Conservation (phyloP, 2,888 invertebrate species). For the Xestia rhomboidea region DNA sequence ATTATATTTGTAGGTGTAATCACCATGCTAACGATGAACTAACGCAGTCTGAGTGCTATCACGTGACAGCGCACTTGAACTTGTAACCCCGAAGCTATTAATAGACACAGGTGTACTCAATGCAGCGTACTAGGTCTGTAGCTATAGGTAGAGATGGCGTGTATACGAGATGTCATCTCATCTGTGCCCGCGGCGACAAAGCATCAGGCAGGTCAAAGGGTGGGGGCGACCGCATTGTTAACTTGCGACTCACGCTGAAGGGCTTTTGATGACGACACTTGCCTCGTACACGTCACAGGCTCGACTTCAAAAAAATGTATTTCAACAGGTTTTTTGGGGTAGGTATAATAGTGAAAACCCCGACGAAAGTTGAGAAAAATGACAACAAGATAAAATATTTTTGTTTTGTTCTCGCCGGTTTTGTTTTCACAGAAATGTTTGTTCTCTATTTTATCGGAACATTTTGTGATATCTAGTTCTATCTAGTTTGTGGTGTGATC, state of each 20-base stretch:
- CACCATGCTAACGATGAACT: constrained; percentile 15
- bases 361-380: constrained; percentile 51
- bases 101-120: constrained; percentile 54
- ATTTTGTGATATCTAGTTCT: constrained; percentile 6
- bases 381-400: constrained; percentile 37
- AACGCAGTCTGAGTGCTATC: constrained; percentile 30
- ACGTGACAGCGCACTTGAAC: constrained; percentile 51
- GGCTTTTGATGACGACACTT: constrained; percentile 86
- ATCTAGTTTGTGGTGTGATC: constrained; percentile 10
- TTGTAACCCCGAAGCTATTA: constrained; percentile 59
- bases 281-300: constrained; percentile 70
- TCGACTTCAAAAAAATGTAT: constrained; percentile 70
- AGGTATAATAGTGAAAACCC: constrained; percentile 52
- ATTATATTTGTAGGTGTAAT: constrained; percentile 8
- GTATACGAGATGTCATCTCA: constrained; percentile 83
- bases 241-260: constrained; percentile 86
- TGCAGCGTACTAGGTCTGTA: constrained; percentile 36
- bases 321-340: constrained; percentile 69
- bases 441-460: constrained; percentile 12
- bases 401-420: constrained; percentile 18
- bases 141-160: constrained; percentile 58
- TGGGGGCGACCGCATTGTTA: constrained; percentile 87
- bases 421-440: constrained; percentile 7
- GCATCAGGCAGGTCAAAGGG: constrained; percentile 88
- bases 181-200: constrained; percentile 85